Base-by-base conservation (phyloP, 2,888 invertebrate genomes). In the Mactromeris polynyma region DNA sequence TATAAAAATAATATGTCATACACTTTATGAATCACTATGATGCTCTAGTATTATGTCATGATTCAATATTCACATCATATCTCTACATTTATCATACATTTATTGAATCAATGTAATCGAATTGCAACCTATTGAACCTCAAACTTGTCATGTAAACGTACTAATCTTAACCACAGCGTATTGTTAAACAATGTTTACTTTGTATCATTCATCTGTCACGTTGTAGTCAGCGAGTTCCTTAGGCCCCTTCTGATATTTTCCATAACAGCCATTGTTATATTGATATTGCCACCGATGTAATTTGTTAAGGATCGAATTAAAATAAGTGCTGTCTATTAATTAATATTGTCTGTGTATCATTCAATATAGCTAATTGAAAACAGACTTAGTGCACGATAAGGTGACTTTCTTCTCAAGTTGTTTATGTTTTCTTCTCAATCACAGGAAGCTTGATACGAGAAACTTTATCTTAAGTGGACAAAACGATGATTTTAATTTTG, bases 171-270 rank as follows among this genome's bases (percentile, higher is more conserved):
- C n/a, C 58, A 14, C 46, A 46, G 46, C 26, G 21, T 64, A n/a
- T 64, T 64, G 58, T 64, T 26, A 64, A 64, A 64, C 58, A n/a
- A 64, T 64, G 58, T 64, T 64, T 64, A 64, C 26, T 64, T 64
- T 17, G 7, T 26, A 26, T 64, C 58, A 64, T 64, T 64, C 58
- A 64, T 26, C 9, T 64, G 58, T n/a, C 58, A 64, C 58, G 58
- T 26, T 64, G 9, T 26, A 26, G 58, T 64, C 58, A n/a, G 58
- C 26, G 21, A 58, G 58, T 26, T 64, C 58, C 58, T 64, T 64
- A 46, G 46, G 46, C 46, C 14, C 46, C 11, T 46, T 46, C 11
- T 46, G 46, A 46, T 46, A 46, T 46, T 46, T 46, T 46, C 46
- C 11, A 46, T 46, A 46, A 46, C 46, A 3, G 1, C 11, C 46